Conservation (phyloP, 1,140 invertebrate genomes). For the Anoplolepis gracilipes region DNA sequence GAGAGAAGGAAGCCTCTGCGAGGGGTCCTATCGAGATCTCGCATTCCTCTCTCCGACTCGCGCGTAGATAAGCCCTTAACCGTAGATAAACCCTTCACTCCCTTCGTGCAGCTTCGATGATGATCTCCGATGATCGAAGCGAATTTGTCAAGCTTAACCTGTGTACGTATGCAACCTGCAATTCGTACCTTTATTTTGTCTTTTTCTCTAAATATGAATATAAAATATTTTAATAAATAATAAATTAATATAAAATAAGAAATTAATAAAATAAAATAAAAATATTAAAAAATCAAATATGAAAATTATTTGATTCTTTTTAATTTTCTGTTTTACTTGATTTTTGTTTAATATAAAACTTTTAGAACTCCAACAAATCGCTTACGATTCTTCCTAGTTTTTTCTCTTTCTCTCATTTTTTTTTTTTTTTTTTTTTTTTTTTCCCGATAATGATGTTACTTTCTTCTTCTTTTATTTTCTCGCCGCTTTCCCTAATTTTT, state of each 20-base stretch:
- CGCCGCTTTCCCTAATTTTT: constrained; percentile 25
- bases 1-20: constrained; percentile 5
- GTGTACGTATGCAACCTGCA: not conserved
- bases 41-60: constrained; percentile 56
- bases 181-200: not conserved
- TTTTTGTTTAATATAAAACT: not conserved
- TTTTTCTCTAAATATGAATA: constrained; percentile 7
- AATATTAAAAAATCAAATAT: no score
- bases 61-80: constrained; percentile 61
- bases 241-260: no score
- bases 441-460: not conserved
- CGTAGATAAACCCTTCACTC: constrained; percentile 58
- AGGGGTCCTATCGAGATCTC: constrained; percentile 40
- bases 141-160: not conserved
- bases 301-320: not conserved
- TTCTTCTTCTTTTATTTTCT: not conserved
- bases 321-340: not conserved
- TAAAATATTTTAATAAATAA: no score
- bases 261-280: no score
- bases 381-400: constrained; percentile 1
- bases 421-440: not conserved
- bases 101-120: constrained; percentile 42
- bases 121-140: constrained; percentile 12
- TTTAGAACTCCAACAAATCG: not conserved
- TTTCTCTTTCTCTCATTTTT: not conserved